A percentile compares a stretch with the other conserved stretches of the same genome.
Evolutionary conservation across 1,140 invertebrate genomes (phyloP).

Genomic region (Drosophila novamexicana): DNA sequence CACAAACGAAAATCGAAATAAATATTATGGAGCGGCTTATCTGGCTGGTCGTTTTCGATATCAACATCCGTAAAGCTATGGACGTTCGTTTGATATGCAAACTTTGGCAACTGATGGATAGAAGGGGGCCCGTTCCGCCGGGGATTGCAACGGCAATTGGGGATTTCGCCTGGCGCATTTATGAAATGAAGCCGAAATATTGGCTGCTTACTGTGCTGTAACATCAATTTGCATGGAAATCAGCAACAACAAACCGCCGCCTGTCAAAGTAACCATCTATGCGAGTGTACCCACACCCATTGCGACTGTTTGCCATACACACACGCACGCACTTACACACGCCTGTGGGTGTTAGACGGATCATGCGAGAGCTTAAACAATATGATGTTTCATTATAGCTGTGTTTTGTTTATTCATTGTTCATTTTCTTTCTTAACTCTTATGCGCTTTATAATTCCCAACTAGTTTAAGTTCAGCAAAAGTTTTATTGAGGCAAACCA

Average conservation of each 20-base stretch:
- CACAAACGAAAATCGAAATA: constrained; percentile 16
- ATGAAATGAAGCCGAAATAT: constrained; percentile 81
- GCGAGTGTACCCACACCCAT: constrained; percentile 20
- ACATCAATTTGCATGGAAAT: constrained; percentile 81
- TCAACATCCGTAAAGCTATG: constrained; percentile 18
- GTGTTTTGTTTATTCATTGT: no score
- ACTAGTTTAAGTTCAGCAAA: no score
- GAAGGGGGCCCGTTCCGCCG: constrained; percentile 1
- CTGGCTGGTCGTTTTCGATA: constrained; percentile 13
- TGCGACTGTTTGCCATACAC: background rate
- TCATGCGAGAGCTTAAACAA: background rate
- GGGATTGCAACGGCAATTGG: constrained; percentile 37
- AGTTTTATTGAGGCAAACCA: no score
- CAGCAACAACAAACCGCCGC: constrained; percentile 47
- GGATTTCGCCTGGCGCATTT: constrained; percentile 63
- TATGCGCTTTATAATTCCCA: no score
- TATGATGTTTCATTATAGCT: background rate
- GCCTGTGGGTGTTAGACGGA: background rate
- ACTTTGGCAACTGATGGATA: constrained; percentile 53
- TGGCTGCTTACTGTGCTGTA: constrained; percentile 80
- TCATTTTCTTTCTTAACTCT: no score
- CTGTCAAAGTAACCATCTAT: constrained; percentile 48
- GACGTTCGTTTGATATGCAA: constrained; percentile 69
- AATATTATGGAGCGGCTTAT: constrained; percentile 4
- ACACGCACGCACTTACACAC: no score